A percentile compares a stretch with the other conserved stretches of the same genome.
phyloP scores from a whole-genome alignment of 2,888 invertebrate genomes.

The Trissolcus japonicus region DNA sequence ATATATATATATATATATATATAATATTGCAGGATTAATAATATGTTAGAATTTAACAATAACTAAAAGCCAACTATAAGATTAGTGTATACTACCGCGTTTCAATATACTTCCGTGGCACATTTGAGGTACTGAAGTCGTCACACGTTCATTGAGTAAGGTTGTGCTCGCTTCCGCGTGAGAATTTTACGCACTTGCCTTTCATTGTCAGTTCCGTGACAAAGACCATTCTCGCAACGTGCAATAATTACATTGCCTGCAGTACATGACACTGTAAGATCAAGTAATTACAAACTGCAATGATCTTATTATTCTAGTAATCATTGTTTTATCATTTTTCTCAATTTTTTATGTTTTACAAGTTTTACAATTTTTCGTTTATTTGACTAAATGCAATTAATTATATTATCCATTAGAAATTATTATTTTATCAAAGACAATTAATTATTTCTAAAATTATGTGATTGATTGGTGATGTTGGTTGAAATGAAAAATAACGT shows the following conservation, averaged over 20 bases:
- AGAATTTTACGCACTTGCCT: constrained; percentile 52
- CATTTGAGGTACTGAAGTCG: constrained; percentile 38
- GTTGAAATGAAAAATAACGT: too few species aligned
- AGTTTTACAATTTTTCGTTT: too few species aligned
- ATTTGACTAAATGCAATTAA: too few species aligned
- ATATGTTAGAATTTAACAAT: constrained; percentile 28
- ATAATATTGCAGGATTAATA: too few species aligned
- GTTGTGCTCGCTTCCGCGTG: constrained; percentile 42
- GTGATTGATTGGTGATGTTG: too few species aligned
- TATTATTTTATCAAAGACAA: too few species aligned
- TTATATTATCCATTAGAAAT: too few species aligned
- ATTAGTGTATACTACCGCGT: constrained; percentile 20
- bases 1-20: too few species aligned
- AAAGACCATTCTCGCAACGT: constrained; percentile 42
- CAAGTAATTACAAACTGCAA: constrained; percentile 35
- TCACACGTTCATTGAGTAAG: constrained; percentile 53
- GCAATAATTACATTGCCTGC: constrained; percentile 45
- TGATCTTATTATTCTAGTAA: constrained; percentile 24
- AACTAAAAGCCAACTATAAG: constrained; percentile 23
- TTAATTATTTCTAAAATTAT: too few species aligned
- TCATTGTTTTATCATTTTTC: not conserved
- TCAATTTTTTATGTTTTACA: too few species aligned
- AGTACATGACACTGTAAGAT: constrained; percentile 30
- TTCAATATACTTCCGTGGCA: constrained; percentile 21
- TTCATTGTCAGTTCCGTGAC: constrained; percentile 45